A percentile compares a stretch with the other conserved stretches of the same genome.
Evolutionary conservation across 2,113 vertebrate species (phyloP).

Genomic region (Parus major): DNA sequence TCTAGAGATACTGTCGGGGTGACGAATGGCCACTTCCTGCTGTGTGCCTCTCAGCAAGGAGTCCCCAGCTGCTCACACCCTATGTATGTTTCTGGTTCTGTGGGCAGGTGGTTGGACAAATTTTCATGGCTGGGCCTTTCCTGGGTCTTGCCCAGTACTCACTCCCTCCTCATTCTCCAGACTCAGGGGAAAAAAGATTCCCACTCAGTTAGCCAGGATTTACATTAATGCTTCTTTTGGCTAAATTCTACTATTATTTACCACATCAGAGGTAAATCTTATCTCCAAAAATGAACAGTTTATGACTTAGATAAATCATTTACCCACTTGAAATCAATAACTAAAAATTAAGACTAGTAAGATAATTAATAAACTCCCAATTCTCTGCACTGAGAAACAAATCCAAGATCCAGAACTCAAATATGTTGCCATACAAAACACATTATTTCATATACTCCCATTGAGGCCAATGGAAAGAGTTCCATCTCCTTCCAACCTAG

Average conservation of each 20-base stretch:
- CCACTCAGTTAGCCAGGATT: not conserved
- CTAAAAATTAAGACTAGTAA: not conserved
- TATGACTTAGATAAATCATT: not conserved
- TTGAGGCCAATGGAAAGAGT: not conserved
- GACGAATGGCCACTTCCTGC: not conserved
- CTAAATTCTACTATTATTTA: not conserved
- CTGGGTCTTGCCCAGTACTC: not conserved
- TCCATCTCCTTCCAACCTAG: not conserved
- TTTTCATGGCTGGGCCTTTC: not conserved
- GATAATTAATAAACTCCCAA: not conserved
- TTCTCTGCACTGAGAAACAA: not conserved
- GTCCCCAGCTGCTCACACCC: not conserved
- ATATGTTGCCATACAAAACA: not conserved
- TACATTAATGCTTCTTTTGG: not conserved
- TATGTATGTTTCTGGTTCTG: not conserved
- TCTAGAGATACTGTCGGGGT: not conserved
- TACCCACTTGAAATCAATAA: not conserved
- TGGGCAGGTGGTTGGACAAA: fast-evolving
- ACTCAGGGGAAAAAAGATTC: not conserved
- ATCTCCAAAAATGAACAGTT: not conserved
- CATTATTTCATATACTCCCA: not conserved
- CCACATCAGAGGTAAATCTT: not conserved
- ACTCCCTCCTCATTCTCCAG: not conserved
- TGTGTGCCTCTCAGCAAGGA: not conserved
- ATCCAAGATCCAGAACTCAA: not conserved